These are phyloP conservation scores for Tipula confusa DNA, from an alignment of 2,888 invertebrate species.

Conservation along the genomic window DNA sequence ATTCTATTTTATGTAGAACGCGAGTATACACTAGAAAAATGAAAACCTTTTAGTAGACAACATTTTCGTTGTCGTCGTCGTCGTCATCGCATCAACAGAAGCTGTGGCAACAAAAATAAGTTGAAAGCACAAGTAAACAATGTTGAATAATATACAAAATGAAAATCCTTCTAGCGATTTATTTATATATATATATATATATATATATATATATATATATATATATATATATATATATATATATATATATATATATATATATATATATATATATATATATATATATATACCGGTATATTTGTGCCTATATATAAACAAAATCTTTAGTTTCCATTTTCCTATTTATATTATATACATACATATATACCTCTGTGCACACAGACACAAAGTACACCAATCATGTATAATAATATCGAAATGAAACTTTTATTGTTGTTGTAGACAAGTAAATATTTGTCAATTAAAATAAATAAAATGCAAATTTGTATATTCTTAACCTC, in stretches of 20 bases:
- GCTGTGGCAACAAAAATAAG: background rate
- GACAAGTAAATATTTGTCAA: background rate
- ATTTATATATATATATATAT: too few species aligned
- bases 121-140: constrained; percentile 3
- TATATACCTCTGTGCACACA: background rate
- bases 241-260: too few species aligned
- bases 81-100: background rate
- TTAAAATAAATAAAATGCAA: constrained; percentile 12
- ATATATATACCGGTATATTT: too few species aligned
- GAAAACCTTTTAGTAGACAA: background rate
- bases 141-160: background rate
- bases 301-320: too few species aligned
- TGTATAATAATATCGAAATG: background rate
- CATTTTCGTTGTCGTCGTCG: background rate
- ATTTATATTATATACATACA: background rate
- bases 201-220: too few species aligned
- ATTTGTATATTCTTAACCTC: background rate
- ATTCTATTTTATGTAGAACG: background rate
- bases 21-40: background rate
- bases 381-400: background rate
- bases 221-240: too few species aligned
- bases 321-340: background rate
- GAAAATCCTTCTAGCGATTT: background rate
- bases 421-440: background rate
- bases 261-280: too few species aligned